phyloP scores from a whole-genome alignment of 2,797 vertebrate genomes.

The Parauchenoglanis ngamensis region DNA sequence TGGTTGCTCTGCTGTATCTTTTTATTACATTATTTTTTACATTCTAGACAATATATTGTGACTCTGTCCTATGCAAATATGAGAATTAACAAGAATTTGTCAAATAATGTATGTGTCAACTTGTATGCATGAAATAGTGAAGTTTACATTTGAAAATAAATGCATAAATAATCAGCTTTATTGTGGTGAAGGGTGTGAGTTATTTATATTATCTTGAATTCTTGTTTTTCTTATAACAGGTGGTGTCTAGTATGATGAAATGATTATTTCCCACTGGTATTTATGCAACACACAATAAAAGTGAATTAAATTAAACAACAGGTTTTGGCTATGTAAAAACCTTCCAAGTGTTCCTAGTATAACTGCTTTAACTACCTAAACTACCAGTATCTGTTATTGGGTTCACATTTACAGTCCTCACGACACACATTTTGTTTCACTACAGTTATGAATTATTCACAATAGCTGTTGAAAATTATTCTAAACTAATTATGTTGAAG shows the following conservation, averaged over 20 bases:
- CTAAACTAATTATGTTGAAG: background rate
- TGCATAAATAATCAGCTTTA: slow-evolving; percentile 79
- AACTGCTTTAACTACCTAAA: background rate
- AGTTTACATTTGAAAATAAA: slow-evolving; percentile 99
- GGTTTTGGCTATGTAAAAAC: background rate
- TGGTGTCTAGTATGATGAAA: slow-evolving; percentile 5
- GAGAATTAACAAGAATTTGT: slow-evolving; percentile 88
- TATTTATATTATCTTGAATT: slow-evolving; percentile 20
- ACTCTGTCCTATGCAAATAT: slow-evolving; percentile 95
- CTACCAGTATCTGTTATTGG: background rate
- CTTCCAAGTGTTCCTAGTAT: background rate
- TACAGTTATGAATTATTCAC: background rate
- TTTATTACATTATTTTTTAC: slow-evolving; percentile 97
- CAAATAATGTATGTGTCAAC: slow-evolving; percentile 93
- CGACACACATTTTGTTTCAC: background rate
- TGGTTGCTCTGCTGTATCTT: slow-evolving; percentile 93
- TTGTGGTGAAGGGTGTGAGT: slow-evolving; percentile 19
- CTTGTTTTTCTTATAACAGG: background rate
- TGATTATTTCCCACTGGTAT: background rate
- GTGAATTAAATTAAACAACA: background rate
- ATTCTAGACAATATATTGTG: slow-evolving; percentile 98
- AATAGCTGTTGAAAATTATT: background rate
- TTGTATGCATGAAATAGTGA: slow-evolving; percentile 99
- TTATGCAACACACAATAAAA: background rate
- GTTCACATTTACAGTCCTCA: background rate